Percentiles rank a stretch among this genome's conserved stretches.
Evolutionary conservation across 2,113 vertebrate species (phyloP).

Genomic region (Nycticebus coucang): DNA sequence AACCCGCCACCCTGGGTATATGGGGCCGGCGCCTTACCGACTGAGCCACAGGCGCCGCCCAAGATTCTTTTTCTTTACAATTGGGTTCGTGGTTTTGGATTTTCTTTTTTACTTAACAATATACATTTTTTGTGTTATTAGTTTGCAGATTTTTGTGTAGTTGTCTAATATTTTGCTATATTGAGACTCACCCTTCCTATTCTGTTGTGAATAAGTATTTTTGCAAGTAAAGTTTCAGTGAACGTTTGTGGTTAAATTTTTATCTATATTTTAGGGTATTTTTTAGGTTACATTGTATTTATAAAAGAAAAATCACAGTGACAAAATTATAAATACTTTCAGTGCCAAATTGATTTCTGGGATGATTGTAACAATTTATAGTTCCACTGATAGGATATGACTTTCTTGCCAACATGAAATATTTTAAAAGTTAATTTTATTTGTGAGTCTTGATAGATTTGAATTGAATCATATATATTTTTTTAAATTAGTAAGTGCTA

Average conservation of each 20-base stretch:
- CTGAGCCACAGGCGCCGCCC: too few species aligned
- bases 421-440: neutral
- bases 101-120: slow-evolving; percentile 46
- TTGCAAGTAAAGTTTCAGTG: slow-evolving; percentile 18
- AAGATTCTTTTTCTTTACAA: neutral
- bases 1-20: too few species aligned
- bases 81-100: neutral
- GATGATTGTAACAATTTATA: neutral
- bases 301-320: slow-evolving; percentile 10
- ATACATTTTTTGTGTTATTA: neutral
- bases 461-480: neutral
- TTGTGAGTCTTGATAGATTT: slow-evolving; percentile 29
- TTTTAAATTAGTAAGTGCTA: slow-evolving; percentile 39
- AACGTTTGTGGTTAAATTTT: neutral
- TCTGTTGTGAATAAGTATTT: neutral
- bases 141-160: slow-evolving; percentile 38
- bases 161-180: slow-evolving; percentile 17
- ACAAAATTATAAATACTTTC: slow-evolving; percentile 5
- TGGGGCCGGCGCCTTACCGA: too few species aligned
- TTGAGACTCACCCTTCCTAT: neutral
- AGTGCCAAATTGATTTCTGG: slow-evolving; percentile 37
- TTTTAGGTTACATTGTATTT: neutral
- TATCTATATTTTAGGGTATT: neutral
- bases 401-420: slow-evolving; percentile 18
- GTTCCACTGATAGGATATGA: neutral